These are phyloP conservation scores for Rhabdomys dilectus DNA, from an alignment of 2,113 vertebrate genomes.

Conservation along the genomic window DNA sequence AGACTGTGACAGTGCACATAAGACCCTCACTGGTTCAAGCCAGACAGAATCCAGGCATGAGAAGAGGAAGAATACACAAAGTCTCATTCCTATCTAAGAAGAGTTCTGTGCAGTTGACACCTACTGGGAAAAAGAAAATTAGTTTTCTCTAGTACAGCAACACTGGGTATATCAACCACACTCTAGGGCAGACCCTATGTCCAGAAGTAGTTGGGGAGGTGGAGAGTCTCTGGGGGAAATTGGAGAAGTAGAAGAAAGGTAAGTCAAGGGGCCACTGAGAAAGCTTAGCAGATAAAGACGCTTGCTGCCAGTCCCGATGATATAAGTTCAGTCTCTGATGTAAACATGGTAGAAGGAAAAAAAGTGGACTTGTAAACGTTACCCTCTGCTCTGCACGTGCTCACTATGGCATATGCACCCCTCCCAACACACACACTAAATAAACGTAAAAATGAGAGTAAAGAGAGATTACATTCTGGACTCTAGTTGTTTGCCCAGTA, in stretches of 20 bases:
- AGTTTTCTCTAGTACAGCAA: neutral
- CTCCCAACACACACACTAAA: neutral
- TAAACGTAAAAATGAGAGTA: neutral
- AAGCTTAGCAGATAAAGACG: neutral
- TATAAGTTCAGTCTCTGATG: neutral
- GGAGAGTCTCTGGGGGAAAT: neutral
- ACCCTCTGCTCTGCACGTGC: neutral
- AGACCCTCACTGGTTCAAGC: neutral
- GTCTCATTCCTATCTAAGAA: neutral
- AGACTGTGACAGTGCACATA: neutral
- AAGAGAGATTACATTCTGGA: neutral
- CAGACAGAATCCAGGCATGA: no score
- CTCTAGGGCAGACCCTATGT: no score
- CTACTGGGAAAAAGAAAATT: neutral
- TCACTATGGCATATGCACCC: no score
- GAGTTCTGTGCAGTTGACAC: neutral
- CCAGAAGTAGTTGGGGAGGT: neutral
- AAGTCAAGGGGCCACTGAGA: neutral
- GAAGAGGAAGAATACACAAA: neutral
- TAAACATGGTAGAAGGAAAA: neutral
- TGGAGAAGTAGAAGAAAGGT: neutral
- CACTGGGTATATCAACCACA: neutral
- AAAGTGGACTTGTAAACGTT: neutral
- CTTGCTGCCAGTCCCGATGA: neutral
- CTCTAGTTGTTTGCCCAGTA: neutral